These are phyloP conservation scores for Tragopan temminckii DNA, from an alignment of 2,797 vertebrate species.

Conservation along the genomic window DNA sequence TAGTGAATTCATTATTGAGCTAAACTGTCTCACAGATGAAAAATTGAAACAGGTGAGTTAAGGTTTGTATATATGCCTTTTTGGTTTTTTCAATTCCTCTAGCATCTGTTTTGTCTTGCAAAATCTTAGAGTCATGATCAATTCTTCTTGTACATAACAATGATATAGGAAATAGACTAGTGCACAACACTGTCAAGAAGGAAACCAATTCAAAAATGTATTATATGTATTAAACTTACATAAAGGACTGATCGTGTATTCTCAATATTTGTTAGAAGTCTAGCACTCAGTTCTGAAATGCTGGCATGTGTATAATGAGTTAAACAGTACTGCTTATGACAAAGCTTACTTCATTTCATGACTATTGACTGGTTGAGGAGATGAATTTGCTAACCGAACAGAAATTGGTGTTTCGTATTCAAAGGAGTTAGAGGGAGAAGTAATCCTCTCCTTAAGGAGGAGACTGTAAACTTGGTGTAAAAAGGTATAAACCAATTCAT, in stretches of 20 bases:
- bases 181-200: neutral
- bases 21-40: slow-evolving; percentile 98
- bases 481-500: neutral
- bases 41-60: slow-evolving; percentile 95
- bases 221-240: neutral
- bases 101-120: neutral
- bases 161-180: neutral
- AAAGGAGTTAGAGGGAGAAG: neutral
- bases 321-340: neutral
- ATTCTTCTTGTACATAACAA: neutral
- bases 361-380: neutral
- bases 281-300: neutral
- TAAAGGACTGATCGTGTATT: neutral
- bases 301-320: neutral
- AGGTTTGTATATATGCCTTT: neutral
- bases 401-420: neutral
- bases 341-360: neutral
- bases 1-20: slow-evolving; percentile 99
- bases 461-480: neutral
- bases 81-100: neutral
- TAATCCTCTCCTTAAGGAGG: neutral
- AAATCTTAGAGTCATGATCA: neutral
- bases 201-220: neutral
- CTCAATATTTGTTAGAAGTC: neutral
- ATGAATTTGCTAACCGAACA: neutral